Base-by-base conservation (phyloP, 2,113 vertebrate species). In the Brachyhypopomus occidentalis region DNA sequence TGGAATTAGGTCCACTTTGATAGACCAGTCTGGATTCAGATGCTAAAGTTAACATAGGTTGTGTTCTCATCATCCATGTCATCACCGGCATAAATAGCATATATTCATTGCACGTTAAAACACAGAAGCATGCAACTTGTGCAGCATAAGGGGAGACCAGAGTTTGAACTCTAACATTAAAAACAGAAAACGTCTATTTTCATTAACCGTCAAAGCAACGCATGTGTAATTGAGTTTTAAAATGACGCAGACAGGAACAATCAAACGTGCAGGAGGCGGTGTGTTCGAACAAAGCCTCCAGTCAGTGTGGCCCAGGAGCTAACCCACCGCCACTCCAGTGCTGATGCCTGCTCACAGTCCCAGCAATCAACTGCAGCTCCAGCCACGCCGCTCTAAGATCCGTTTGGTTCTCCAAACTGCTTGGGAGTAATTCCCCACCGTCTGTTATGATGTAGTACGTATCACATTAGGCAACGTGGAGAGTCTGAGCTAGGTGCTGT, bases 161-260 rank as follows among this genome's bases (percentile, higher is more conserved):
- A 4, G 70, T 80, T 71, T 62, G 76, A 83, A 74, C 70, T 59
- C 22, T 14, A 41, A 34, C 19, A 38, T 63, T 52, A 58, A 60
- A 84, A 72, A 66, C 69, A 73, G 27, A 67, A 59, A 52, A 63
- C 27, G 77, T 83, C 83, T 19, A 72, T 71, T 84, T 78, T 45
- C 64, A 70, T 84, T 74, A 63, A 70, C 20, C 7, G 52, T 17
- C 25, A 67, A 66, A 75, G 63, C 56, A 72, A 71, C 56, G 23
- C 4, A 30, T 25, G 67, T 67, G 71, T 79, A 81, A 83, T 83
- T 84, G 72, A 80, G 77, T 85, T 88, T 79, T 82, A 74, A 45
- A 75, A 73, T 83, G 72, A 81, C 71, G 62, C 75, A 83, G 56
- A 67, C 77, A 60, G 60, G 72, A 84, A 76, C 82, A 83, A 84